phyloP scores from a whole-genome alignment of 2,113 vertebrate genomes.

The Aramus guarauna region DNA sequence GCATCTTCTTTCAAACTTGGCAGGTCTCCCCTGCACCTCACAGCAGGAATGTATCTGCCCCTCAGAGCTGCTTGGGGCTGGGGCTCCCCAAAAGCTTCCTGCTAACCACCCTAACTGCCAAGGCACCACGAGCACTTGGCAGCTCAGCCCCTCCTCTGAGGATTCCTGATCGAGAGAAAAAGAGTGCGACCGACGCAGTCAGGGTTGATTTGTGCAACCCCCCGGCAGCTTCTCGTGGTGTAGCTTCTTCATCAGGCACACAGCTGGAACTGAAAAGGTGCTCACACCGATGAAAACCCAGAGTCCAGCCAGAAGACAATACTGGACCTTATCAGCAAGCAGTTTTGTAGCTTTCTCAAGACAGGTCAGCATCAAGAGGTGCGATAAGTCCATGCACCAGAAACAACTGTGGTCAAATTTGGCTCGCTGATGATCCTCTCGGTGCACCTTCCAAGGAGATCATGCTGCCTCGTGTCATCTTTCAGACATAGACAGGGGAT shows the following conservation, averaged over 20 bases:
- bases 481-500: neutral
- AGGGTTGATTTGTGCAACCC: neutral
- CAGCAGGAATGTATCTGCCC: neutral
- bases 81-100: neutral
- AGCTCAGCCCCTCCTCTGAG: neutral
- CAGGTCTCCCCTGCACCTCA: neutral
- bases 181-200: fast-evolving
- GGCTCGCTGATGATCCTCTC: neutral
- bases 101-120: neutral
- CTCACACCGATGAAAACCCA: neutral
- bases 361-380: neutral
- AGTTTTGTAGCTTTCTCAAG: neutral
- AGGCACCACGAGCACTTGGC: neutral
- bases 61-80: neutral
- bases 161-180: neutral
- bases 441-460: neutral
- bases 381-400: neutral
- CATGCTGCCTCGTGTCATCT: neutral
- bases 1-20: neutral
- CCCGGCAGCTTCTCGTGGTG: neutral
- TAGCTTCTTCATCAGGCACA: neutral
- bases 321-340: neutral
- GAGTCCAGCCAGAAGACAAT: neutral
- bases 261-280: neutral
- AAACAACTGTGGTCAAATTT: neutral